These are phyloP conservation scores for Brachypodius melanocephalos DNA, from an alignment of 2,113 vertebrate species.

Conservation along the genomic window DNA sequence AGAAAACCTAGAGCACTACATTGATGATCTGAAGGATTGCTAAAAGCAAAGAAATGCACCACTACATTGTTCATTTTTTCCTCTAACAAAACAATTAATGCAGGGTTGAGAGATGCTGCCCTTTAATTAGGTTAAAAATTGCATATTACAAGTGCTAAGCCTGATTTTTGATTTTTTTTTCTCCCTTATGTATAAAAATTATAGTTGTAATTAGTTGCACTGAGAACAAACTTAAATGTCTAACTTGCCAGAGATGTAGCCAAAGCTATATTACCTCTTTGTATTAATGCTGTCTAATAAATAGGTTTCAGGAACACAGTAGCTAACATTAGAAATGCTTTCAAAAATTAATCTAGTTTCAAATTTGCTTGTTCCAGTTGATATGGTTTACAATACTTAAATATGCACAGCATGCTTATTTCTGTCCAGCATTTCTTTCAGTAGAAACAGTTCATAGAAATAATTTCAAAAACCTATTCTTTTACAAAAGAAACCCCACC, in stretches of 20 bases:
- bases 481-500: neutral
- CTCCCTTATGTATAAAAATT: neutral
- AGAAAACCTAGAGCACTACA: neutral
- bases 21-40: neutral
- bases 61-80: neutral
- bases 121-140: slow-evolving; percentile 20
- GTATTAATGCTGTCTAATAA: neutral
- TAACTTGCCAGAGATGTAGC: neutral
- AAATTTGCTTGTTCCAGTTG: slow-evolving; percentile 26
- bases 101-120: neutral
- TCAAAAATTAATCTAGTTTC: slow-evolving; percentile 47
- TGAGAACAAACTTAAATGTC: neutral
- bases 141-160: neutral
- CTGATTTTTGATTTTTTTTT: neutral
- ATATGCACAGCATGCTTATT: neutral
- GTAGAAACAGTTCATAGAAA: neutral
- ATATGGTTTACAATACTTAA: slow-evolving; percentile 10
- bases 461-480: neutral
- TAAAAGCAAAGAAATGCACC: neutral
- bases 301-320: slow-evolving; percentile 9
- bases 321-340: slow-evolving; percentile 24
- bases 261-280: neutral
- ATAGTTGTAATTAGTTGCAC: neutral
- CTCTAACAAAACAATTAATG: neutral
- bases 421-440: neutral